Base-by-base conservation (phyloP, 2,113 vertebrate species). In the Balaenoptera acutorostrata region DNA sequence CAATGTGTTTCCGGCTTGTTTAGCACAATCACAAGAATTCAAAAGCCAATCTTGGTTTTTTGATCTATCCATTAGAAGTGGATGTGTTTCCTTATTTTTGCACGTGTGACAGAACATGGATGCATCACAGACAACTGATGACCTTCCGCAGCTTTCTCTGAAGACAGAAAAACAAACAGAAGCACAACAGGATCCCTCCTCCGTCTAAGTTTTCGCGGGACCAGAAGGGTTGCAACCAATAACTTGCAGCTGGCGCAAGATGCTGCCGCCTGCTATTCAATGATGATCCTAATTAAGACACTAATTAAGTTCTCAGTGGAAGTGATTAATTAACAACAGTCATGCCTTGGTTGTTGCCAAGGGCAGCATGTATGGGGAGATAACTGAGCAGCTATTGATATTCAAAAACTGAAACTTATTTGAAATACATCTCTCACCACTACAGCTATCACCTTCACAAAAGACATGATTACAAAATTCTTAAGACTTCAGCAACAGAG, bases 241-340 rank as follows among this genome's bases (percentile, higher is more conserved):
- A 97, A 90, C 96, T 77, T 97, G 95, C 97, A 98, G 97, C 97
- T 98, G 93, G 93, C 90, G 97, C 91, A 82, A 96, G 84, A 96
- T 93, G 75, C 69, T 74, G 80, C 90, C 93, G 96, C 94, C 97
- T 97, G 97, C 90, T 98, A 90, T 96, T 97, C 97, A 93, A 98
- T 98, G 98, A 98, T 98, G 98, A 98, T 99, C 98, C 98, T 99
- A 99, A 99, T 99, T 99, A 99, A 99, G 98, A 96, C 98, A 96
- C 98, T 99, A 99, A 99, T 99, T 99, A 99, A 98, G 98, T 98
- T 98, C 98, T 98, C 98, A 98, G 96, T 98, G 97, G 98, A 99
- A 98, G 97, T 98, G 98, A 99, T 98, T 98, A 99, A 99, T 98
- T 98, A 99, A 96, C 97, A 99, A 97, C 95, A 97, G 93, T 96